phyloP scores from a whole-genome alignment of 2,888 invertebrate species.

The Mythimna lalbum region DNA sequence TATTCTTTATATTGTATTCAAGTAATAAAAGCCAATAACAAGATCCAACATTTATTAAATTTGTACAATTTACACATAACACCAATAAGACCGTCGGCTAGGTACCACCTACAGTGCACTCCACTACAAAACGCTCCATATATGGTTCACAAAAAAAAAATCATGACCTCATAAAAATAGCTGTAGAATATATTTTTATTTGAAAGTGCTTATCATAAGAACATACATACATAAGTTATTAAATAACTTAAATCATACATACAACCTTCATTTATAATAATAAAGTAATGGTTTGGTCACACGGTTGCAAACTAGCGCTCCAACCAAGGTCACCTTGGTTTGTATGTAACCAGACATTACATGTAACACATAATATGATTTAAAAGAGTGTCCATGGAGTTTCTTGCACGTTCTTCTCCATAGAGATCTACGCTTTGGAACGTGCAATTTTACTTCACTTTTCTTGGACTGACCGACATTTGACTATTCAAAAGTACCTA shows the following conservation, averaged over 20 bases:
- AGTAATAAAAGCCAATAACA: conserved; percentile 56
- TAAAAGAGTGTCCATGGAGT: too few relatives aligned
- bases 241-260: conserved; percentile 49
- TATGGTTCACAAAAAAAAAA: conserved; percentile 74
- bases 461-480: too few relatives aligned
- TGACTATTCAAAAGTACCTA: too few relatives aligned
- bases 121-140: conserved; percentile 74
- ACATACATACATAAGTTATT: conserved; percentile 49
- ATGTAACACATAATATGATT: too few relatives aligned
- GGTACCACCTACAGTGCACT: conserved; percentile 78
- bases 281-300: too few relatives aligned
- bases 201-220: conserved; percentile 59
- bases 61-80: conserved; percentile 86
- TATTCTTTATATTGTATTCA: not conserved
- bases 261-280: conserved; percentile 56
- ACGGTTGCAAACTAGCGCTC: too few relatives aligned
- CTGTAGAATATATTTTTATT: conserved; percentile 55
- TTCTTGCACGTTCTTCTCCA: too few relatives aligned
- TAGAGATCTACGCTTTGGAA: too few relatives aligned
- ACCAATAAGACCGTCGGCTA: conserved; percentile 73
- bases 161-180: conserved; percentile 61
- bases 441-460: too few relatives aligned
- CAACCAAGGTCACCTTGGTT: too few relatives aligned
- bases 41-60: conserved; percentile 89
- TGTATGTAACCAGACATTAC: too few relatives aligned